phyloP scores from a whole-genome alignment of 1,140 invertebrate species.

The Meloidogyne hapla region DNA sequence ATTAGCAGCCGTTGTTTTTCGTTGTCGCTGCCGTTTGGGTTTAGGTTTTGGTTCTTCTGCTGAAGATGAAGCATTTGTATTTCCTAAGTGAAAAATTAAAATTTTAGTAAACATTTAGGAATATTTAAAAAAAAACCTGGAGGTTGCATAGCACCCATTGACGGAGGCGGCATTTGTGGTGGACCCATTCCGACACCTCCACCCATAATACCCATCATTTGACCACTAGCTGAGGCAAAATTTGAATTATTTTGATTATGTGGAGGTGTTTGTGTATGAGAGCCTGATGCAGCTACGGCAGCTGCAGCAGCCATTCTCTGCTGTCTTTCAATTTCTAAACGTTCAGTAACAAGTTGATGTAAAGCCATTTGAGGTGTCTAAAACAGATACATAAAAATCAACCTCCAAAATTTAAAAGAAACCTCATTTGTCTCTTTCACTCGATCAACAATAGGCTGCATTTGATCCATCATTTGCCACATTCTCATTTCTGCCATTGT shows the following conservation, averaged over 20 bases:
- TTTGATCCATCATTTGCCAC: slow-evolving; percentile 96
- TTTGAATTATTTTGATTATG: slow-evolving; percentile 14
- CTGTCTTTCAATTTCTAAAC: neutral
- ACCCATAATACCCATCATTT: slow-evolving; percentile 17
- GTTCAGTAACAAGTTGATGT: slow-evolving; percentile 23
- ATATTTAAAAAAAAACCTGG: neutral
- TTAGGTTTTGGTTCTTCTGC: slow-evolving; percentile 34
- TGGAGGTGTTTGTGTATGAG: slow-evolving; percentile 16
- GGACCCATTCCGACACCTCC: neutral
- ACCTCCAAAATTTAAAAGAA: neutral
- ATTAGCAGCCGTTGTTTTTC: slow-evolving; percentile 32
- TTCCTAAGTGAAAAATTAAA: neutral
- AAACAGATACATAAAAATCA: no score
- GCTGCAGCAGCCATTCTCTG: neutral
- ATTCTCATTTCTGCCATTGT: slow-evolving; percentile 78
- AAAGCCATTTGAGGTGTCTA: slow-evolving; percentile 32
- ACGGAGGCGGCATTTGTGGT: slow-evolving; percentile 8
- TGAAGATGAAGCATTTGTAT: slow-evolving; percentile 1
- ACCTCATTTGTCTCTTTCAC: slow-evolving; percentile 75
- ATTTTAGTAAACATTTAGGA: neutral
- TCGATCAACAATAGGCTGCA: slow-evolving; percentile 97
- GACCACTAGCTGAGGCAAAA: neutral
- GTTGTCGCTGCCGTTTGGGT: slow-evolving; percentile 29
- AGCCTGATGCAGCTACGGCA: neutral
- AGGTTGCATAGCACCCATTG: neutral